Conservation (phyloP, 2,888 invertebrate genomes). For the Cantharis nigra region DNA sequence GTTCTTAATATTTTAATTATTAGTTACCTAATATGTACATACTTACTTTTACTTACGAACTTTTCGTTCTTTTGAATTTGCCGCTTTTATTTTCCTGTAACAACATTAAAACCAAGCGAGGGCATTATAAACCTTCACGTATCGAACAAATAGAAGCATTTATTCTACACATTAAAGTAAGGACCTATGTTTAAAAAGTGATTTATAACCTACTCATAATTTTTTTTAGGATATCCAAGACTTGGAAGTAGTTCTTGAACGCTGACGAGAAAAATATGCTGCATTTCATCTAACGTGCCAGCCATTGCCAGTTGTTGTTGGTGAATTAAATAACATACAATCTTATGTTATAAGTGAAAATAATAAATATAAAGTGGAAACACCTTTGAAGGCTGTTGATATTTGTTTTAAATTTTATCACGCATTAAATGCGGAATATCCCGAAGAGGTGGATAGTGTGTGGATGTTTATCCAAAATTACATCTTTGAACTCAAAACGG, state of each 20-base stretch:
- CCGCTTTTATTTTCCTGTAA: too few species aligned
- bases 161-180: background rate
- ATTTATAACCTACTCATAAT: background rate
- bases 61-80: too few species aligned
- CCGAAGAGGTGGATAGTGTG: background rate
- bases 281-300: background rate
- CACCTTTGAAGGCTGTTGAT: background rate
- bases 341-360: background rate
- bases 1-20: too few species aligned
- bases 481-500: background rate
- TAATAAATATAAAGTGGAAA: background rate
- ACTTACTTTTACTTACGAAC: too few species aligned
- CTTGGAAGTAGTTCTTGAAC: background rate
- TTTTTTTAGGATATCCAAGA: background rate
- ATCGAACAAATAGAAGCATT: background rate
- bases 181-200: background rate
- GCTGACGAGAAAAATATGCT: background rate
- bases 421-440: background rate
- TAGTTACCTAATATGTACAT: too few species aligned
- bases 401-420: background rate
- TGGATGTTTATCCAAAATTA: conserved; percentile 14
- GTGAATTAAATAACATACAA: background rate
- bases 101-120: too few species aligned
- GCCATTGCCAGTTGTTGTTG: background rate
- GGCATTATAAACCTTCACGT: too few species aligned